Conservation (phyloP, 2,113 vertebrate genomes). For the Sarotherodon lohbergeri region DNA sequence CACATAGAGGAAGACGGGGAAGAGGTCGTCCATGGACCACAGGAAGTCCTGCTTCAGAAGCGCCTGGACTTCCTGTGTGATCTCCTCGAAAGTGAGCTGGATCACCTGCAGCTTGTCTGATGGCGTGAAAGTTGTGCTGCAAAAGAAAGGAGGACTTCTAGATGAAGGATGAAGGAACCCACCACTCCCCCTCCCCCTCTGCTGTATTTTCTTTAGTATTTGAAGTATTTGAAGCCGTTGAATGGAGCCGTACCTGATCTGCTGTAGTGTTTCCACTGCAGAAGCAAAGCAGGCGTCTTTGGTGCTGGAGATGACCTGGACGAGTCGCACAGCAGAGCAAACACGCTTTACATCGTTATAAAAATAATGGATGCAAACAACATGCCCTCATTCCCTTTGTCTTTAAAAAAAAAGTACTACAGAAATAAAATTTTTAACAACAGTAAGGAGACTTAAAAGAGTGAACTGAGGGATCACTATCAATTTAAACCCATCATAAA, state of each 20-base stretch:
- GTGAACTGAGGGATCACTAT: neutral
- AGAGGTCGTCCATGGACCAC: slow-evolving; percentile 99
- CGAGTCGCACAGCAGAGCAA: neutral
- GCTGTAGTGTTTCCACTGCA: slow-evolving; percentile 92
- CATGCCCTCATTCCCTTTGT: neutral
- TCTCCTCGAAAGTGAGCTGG: slow-evolving; percentile 96
- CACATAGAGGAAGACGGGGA: slow-evolving; percentile 97
- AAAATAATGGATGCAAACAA: neutral
- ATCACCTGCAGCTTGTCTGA: slow-evolving; percentile 96
- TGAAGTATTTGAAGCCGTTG: neutral
- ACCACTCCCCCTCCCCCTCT: neutral
- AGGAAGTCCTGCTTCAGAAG: slow-evolving; percentile 90
- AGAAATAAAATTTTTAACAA: neutral
- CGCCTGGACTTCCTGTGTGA: slow-evolving; percentile 87
- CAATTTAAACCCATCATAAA: neutral
- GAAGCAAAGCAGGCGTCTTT: slow-evolving; percentile 92
- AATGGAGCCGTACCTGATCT: slow-evolving; percentile 83
- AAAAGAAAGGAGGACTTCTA: neutral
- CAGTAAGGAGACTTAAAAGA: neutral
- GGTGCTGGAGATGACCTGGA: slow-evolving; percentile 82
- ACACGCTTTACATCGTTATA: neutral
- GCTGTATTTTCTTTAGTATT: neutral
- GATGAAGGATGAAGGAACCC: neutral
- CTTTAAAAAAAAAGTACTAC: neutral
- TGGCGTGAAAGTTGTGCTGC: slow-evolving; percentile 95